A percentile compares a stretch with the other conserved stretches of the same genome.
Conservation (phyloP, 2,797 vertebrate genomes). For the Antennarius maculatus region DNA sequence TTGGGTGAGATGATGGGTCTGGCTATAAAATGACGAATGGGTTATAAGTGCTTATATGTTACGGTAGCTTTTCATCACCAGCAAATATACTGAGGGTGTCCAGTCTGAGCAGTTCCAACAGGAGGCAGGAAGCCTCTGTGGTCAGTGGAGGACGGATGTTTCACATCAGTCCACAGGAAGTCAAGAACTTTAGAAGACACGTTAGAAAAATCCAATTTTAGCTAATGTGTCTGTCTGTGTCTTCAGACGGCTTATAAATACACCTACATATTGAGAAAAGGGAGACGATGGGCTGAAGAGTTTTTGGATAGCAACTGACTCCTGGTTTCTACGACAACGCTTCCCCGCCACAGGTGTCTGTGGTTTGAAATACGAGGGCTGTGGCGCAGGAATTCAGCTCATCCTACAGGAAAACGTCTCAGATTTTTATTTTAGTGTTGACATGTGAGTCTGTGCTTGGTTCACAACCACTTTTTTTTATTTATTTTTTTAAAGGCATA, state of each 20-base stretch:
- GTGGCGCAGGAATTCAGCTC: constrained; percentile 38
- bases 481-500: constrained; percentile 65
- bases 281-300: constrained; percentile 36
- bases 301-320: constrained; percentile 43
- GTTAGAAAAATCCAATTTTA: constrained; percentile 53
- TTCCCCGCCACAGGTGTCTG: constrained; percentile 34
- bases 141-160: constrained; percentile 60
- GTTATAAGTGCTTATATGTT: constrained; percentile 72
- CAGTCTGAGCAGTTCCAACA: constrained; percentile 49
- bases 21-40: constrained; percentile 55
- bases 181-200: constrained; percentile 25
- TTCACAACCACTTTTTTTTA: constrained; percentile 70
- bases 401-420: constrained; percentile 43
- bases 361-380: constrained; percentile 43
- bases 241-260: constrained; percentile 32
- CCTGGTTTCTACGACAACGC: constrained; percentile 52
- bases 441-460: constrained; percentile 74
- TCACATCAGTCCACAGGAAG: constrained; percentile 64
- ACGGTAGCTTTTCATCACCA: constrained; percentile 66
- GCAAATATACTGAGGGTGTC: constrained; percentile 50
- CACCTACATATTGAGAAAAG: constrained; percentile 29
- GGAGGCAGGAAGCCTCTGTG: constrained; percentile 25
- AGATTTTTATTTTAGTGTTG: constrained; percentile 64
- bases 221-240: constrained; percentile 29
- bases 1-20: constrained; percentile 57